Evolutionary conservation across 2,888 invertebrate genomes (phyloP), one percentile per base, ranked within the genome.

Genomic region (Sepioteuthis lessoniana): DNA sequence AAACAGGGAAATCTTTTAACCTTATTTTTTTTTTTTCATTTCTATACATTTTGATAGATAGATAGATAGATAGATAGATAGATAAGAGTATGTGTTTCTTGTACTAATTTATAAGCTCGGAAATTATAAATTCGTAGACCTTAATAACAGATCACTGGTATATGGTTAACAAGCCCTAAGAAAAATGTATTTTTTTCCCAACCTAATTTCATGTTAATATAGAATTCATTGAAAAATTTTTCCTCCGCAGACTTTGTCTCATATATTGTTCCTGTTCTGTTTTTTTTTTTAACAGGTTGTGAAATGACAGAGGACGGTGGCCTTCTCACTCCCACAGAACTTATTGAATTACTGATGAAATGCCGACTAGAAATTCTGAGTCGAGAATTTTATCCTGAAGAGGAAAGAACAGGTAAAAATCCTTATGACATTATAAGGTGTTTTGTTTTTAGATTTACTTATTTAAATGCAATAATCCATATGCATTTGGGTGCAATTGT

Each of bases 321-420:
- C 3, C 47, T 95, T 90, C 90, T 95, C 16, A 95, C 94, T 5
- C 95, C 95, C 8, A 94, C 94, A 42, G 95, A 96, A 50, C 95
- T 96, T 95, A 95, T 95, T 5, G 94, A 95, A 35, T 38, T 95
- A 21, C 94, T 96, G 0, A 94, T 93, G 28, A 93, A 94, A 35
- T 94, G 94, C 90, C 93, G 95, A 55, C 94, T 96, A 50, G 94
- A 95, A 91, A 94, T 95, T 25, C 94, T 95, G 25, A 96, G 95
- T 93, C 94, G 94, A 42, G 94, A 95, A 50, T 93, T 60, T 25
- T 95, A 95, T 90, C 94, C 95, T n/a, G 76, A 94, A 38, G 95
- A 95, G 46, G 95, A 96, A 25, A 93, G 95, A 93, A 94, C 95
- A 31, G 95, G 95, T 95, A 95, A 42, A 91, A 28, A 91, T 46